phyloP scores from a whole-genome alignment of 2,888 invertebrate genomes.

The Hirudinaria manillensis region DNA sequence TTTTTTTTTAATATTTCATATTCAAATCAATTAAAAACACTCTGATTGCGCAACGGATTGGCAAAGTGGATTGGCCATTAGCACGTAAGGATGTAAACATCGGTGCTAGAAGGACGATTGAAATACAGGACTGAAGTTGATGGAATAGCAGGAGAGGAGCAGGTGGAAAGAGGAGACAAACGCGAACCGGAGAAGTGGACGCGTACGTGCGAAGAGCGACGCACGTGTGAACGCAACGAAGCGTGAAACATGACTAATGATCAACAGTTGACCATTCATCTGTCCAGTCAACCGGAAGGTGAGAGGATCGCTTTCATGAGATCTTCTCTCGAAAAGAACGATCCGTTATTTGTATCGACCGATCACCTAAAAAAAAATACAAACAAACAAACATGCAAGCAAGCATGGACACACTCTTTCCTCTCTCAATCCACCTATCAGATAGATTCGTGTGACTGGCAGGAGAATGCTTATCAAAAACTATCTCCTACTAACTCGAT shows the following conservation, averaged over 20 bases:
- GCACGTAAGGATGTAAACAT: not conserved
- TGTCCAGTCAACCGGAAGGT: conserved; percentile 17
- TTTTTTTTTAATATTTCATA: too few species aligned
- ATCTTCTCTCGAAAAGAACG: not conserved
- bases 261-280: conserved; percentile 31
- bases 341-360: too few species aligned
- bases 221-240: conserved; percentile 18
- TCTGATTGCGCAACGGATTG: too few species aligned
- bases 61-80: not conserved
- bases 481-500: too few species aligned
- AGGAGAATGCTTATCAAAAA: too few species aligned
- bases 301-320: conserved; percentile 1
- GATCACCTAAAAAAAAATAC: too few species aligned
- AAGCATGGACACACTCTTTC: too few species aligned
- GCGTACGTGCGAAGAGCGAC: not conserved
- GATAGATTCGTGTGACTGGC: too few species aligned
- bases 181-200: not conserved
- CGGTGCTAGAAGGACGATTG: not conserved
- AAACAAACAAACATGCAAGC: too few species aligned
- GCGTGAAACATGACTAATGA: conserved; percentile 34
- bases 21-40: too few species aligned
- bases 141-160: not conserved
- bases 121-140: not conserved
- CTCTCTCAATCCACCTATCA: too few species aligned
- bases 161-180: too few species aligned